phyloP scores from a whole-genome alignment of 2,888 invertebrate genomes.

The Drosophila limbata region DNA sequence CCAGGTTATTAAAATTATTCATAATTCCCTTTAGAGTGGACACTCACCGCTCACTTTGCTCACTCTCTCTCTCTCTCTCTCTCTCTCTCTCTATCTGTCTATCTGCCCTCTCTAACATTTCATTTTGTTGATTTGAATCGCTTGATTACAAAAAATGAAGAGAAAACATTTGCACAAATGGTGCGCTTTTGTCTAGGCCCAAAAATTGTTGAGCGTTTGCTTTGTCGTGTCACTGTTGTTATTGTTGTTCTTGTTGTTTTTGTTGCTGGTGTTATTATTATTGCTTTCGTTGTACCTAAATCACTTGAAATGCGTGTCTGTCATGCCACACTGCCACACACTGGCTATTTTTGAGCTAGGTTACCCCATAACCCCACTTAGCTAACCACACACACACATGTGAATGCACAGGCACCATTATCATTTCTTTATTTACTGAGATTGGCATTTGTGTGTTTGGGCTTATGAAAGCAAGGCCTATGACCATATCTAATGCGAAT shows the following conservation, averaged over 20 bases:
- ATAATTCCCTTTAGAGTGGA: constrained; percentile 62
- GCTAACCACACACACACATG: constrained; percentile 7
- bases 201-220: constrained; percentile 50
- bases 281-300: constrained; percentile 64
- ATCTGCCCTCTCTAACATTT: constrained; percentile 1
- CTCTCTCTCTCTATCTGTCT: neutral
- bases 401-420: constrained; percentile 15
- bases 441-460: constrained; percentile 48
- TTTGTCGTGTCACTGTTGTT: constrained; percentile 30
- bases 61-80: neutral
- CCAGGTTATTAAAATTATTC: constrained; percentile 72
- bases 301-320: constrained; percentile 72
- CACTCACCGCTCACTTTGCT: constrained; percentile 12
- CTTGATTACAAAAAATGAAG: constrained; percentile 48
- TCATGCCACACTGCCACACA: constrained; percentile 57
- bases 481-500: constrained; percentile 42
- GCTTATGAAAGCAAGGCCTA: constrained; percentile 29
- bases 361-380: constrained; percentile 23
- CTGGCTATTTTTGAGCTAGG: constrained; percentile 67
- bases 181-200: constrained; percentile 47
- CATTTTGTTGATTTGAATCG: constrained; percentile 54
- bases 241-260: constrained; percentile 32
- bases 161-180: constrained; percentile 50
- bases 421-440: constrained; percentile 49
- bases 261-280: constrained; percentile 39